Percentiles rank a stretch among this genome's conserved stretches.
Conservation (phyloP, 2,113 vertebrate species). For the Pachypanchax playfairii region DNA sequence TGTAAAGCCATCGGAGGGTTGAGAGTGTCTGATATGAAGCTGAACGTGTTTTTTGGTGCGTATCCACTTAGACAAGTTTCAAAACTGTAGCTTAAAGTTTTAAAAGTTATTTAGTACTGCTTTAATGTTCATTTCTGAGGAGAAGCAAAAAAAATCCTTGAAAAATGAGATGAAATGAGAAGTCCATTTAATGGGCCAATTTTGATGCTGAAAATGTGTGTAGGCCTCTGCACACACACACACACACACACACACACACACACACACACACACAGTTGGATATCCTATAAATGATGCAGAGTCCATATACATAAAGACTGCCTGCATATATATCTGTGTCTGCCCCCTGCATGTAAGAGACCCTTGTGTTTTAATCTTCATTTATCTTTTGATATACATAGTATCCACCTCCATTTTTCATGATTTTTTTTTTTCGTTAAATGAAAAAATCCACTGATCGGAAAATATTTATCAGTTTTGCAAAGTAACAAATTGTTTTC, state of each 20-base stretch:
- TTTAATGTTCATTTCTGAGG: too few species aligned
- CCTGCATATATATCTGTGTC: constrained; percentile 49
- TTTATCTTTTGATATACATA: constrained; percentile 34
- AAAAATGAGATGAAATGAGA: not conserved
- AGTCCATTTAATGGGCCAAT: not conserved
- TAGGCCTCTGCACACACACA: not conserved
- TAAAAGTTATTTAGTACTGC: too few species aligned
- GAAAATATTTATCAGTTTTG: not conserved
- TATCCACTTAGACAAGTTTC: too few species aligned
- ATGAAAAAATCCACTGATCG: not conserved
- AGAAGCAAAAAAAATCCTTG: too few species aligned
- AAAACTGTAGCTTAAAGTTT: too few species aligned
- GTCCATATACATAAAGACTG: constrained; percentile 43
- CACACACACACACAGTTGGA: constrained; percentile 55
- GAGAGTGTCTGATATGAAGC: too few species aligned
- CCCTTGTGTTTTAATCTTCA: constrained; percentile 29
- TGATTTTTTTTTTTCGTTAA: constrained; percentile 2
- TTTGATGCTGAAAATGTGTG: not conserved
- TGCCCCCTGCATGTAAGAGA: constrained; percentile 32
- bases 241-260: not conserved
- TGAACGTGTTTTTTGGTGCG: too few species aligned
- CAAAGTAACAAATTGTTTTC: not conserved
- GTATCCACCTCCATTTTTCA: constrained; percentile 2
- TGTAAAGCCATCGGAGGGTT: too few species aligned
- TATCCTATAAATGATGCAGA: constrained; percentile 58